Evolutionary conservation across 2,113 vertebrate species (phyloP).

Genomic region (Fulica atra): DNA sequence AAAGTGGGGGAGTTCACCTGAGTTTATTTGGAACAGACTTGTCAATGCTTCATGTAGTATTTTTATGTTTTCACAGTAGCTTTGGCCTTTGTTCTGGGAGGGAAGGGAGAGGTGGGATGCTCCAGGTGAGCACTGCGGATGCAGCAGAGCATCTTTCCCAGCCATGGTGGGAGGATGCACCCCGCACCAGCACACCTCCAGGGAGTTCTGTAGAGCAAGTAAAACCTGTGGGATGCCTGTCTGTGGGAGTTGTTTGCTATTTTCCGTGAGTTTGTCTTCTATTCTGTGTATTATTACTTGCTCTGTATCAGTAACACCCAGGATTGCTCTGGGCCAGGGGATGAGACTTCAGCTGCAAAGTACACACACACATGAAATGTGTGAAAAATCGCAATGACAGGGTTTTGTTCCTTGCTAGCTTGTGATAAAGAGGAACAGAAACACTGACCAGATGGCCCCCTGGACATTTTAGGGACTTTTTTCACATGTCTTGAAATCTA

Average conservation of each 20-base stretch:
- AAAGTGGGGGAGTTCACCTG: not conserved
- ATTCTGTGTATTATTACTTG: not conserved
- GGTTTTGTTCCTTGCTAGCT: slow-evolving; percentile 3
- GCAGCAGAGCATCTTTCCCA: not conserved
- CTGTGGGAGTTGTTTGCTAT: not conserved
- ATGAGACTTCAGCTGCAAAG: not conserved
- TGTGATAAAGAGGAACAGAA: slow-evolving; percentile 10
- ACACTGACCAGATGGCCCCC: not conserved
- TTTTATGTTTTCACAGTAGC: not conserved
- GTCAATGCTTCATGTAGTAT: accelerated
- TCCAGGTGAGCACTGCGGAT: not conserved
- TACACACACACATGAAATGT: not conserved
- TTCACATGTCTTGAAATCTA: not conserved
- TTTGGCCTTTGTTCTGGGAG: not conserved
- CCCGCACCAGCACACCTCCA: not conserved
- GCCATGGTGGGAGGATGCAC: accelerated
- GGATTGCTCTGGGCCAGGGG: slow-evolving; percentile 2
- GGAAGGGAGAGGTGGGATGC: not conserved
- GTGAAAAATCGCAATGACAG: not conserved
- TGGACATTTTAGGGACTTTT: not conserved
- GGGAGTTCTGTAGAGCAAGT: not conserved
- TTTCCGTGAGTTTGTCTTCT: not conserved
- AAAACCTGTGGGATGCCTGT: not conserved
- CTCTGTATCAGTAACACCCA: slow-evolving; percentile 28
- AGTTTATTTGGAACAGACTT: not conserved